Percentiles rank a stretch among this genome's conserved stretches.
phyloP scores from a whole-genome alignment of 2,888 invertebrate genomes.

The Eupsilia transversa region DNA sequence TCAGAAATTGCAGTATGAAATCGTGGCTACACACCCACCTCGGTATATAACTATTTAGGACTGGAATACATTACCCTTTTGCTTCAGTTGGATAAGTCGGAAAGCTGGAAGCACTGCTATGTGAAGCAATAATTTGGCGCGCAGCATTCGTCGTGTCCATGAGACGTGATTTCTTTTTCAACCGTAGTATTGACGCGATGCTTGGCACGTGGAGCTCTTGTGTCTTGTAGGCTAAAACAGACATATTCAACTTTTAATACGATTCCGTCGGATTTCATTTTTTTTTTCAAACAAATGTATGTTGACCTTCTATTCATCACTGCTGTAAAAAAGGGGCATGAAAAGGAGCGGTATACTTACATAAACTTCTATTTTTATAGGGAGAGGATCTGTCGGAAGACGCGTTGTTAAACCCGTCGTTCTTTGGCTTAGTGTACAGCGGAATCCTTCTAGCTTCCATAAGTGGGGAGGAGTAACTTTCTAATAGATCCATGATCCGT shows the following conservation, averaged over 20 bases:
- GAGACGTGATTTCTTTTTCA: constrained; percentile 90
- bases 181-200: constrained; percentile 91
- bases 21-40: constrained; percentile 2
- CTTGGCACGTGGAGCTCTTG: constrained; percentile 91
- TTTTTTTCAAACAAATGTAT: constrained; percentile 2
- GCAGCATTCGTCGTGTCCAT: constrained; percentile 92
- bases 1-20: no score
- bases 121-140: constrained; percentile 90
- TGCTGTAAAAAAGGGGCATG: background rate
- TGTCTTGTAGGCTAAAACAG: constrained; percentile 77
- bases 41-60: constrained; percentile 16
- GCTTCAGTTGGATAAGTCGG: constrained; percentile 70
- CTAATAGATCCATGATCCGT: constrained; percentile 94
- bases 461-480: constrained; percentile 95
- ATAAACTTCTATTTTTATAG: constrained; percentile 39
- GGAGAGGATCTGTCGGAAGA: constrained; percentile 33
- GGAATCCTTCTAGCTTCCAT: constrained; percentile 95
- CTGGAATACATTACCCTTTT: constrained; percentile 60
- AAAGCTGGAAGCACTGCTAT: constrained; percentile 83
- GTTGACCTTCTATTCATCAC: background rate
- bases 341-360: constrained; percentile 54
- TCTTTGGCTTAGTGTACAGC: constrained; percentile 67
- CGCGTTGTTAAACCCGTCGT: constrained; percentile 50
- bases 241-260: constrained; percentile 14
- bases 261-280: background rate